Evolutionary conservation across 1,140 invertebrate genomes (phyloP).

Genomic region (Cyphomyrmex costatus): DNA sequence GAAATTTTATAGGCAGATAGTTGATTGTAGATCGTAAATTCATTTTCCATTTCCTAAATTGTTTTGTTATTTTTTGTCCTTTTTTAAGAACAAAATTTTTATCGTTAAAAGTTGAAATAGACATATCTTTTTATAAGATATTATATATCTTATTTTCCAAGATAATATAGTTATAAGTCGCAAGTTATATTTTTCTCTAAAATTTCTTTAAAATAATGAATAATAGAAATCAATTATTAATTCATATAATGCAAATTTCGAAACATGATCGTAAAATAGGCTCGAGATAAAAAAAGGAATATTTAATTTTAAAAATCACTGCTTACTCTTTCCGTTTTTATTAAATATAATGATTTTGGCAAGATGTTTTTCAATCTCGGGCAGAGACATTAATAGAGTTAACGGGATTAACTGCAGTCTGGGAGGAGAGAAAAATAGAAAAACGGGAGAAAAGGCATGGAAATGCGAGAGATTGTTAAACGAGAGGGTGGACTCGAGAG

Average conservation of each 20-base stretch:
- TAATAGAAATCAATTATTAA: background rate
- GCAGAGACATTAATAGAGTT: slow-evolving; percentile 55
- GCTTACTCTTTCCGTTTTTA: background rate
- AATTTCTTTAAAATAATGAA: background rate
- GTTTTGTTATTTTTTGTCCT: background rate
- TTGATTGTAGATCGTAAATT: background rate
- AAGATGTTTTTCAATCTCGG: slow-evolving; percentile 21
- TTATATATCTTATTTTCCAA: background rate
- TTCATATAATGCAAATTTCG: background rate
- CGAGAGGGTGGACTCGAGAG: slow-evolving; percentile 60
- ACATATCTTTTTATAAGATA: background rate
- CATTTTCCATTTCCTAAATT: background rate
- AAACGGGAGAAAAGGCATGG: background rate
- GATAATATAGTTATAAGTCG: background rate
- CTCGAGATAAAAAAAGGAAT: background rate
- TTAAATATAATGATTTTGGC: background rate
- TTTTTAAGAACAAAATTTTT: background rate
- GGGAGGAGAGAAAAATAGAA: background rate
- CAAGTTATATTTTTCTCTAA: background rate
- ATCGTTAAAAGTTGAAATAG: slow-evolving; percentile 9
- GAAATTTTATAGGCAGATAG: background rate
- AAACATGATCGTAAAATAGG: background rate
- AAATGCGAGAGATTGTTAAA: slow-evolving; percentile 68
- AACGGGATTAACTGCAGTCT: slow-evolving; percentile 48
- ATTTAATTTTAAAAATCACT: background rate